These are phyloP conservation scores for Capreolus pygargus DNA, from an alignment of 2,113 vertebrate species.

Conservation along the genomic window DNA sequence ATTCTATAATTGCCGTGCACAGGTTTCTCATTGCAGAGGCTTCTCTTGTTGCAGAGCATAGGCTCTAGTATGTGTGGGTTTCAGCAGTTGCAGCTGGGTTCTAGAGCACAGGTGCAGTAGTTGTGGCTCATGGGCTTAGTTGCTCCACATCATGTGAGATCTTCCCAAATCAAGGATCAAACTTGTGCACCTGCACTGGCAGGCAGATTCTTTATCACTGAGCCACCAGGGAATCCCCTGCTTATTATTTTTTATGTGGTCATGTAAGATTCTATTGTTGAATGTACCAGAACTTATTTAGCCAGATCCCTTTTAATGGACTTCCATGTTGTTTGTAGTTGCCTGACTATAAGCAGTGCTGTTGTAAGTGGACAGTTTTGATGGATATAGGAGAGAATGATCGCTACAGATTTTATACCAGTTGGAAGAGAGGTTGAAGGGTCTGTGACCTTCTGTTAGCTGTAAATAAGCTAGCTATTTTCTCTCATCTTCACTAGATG, in stretches of 20 bases:
- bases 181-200: not conserved
- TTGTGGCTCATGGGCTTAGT: not conserved
- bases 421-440: not conserved
- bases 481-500: not conserved
- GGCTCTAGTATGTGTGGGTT: not conserved
- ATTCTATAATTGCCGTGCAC: not conserved
- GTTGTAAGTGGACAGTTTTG: not conserved
- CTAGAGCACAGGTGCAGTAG: not conserved
- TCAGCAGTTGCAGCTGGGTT: not conserved
- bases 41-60: not conserved
- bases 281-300: not conserved
- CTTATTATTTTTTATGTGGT: not conserved
- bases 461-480: not conserved
- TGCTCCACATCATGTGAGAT: not conserved
- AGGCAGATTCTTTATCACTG: not conserved
- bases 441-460: not conserved
- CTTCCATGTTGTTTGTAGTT: not conserved
- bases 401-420: not conserved
- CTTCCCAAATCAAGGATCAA: not conserved
- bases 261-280: not conserved
- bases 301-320: not conserved
- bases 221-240: not conserved
- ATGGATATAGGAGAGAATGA: not conserved
- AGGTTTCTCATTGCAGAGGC: not conserved
- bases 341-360: not conserved